A percentile compares a stretch with the other conserved stretches of the same genome.
Evolutionary conservation across 2,797 vertebrate species (phyloP).

Genomic region (Argyrosomus regius): DNA sequence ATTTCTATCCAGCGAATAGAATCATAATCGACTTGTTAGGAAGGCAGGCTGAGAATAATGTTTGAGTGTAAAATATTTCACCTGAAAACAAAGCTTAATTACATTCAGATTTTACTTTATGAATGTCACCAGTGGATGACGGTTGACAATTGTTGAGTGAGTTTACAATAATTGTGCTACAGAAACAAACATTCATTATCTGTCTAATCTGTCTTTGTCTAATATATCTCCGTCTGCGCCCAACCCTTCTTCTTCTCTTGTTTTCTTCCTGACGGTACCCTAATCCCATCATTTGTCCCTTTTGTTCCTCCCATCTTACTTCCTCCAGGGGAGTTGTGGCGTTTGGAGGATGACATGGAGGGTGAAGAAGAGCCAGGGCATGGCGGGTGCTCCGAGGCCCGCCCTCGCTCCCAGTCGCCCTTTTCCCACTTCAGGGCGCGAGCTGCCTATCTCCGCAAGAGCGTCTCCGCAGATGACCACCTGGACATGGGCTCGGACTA

Average conservation of each 20-base stretch:
- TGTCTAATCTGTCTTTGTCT: constrained; percentile 22
- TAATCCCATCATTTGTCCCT: neutral
- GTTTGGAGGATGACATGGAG: constrained; percentile 87
- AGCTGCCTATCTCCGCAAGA: constrained; percentile 92
- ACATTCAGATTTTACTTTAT: constrained; percentile 49
- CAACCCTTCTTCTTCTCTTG: neutral
- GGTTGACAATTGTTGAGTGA: constrained; percentile 20
- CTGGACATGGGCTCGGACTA: constrained; percentile 85
- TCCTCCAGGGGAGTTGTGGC: constrained; percentile 89
- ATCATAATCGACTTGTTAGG: constrained; percentile 48
- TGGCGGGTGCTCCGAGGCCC: constrained; percentile 45
- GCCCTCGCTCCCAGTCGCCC: constrained; percentile 85
- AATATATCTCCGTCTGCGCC: constrained; percentile 9
- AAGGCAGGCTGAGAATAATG: constrained; percentile 39
- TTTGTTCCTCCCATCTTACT: neutral
- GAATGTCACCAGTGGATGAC: constrained; percentile 47
- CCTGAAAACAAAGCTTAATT: constrained; percentile 53
- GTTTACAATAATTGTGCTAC: constrained; percentile 52
- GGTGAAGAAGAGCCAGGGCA: constrained; percentile 67
- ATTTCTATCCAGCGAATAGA: constrained; percentile 34
- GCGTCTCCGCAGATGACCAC: constrained; percentile 91
- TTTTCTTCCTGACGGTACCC: neutral
- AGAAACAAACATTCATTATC: constrained; percentile 41
- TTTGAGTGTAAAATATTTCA: constrained; percentile 39
- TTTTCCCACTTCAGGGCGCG: constrained; percentile 88